These are phyloP conservation scores for Cynoglossus semilaevis DNA, from an alignment of 2,113 vertebrate genomes.

Conservation along the genomic window DNA sequence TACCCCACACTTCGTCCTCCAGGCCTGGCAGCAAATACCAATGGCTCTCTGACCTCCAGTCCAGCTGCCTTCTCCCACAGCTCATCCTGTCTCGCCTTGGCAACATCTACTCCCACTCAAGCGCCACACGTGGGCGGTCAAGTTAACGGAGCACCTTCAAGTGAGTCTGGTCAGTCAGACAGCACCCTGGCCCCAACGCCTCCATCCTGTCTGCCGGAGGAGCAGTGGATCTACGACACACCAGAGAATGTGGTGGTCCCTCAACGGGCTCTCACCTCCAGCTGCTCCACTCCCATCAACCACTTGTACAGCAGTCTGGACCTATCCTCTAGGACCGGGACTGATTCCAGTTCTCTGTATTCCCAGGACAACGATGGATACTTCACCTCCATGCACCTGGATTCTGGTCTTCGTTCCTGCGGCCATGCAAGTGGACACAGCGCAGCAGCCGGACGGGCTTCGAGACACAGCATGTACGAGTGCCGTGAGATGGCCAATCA, in stretches of 20 bases:
- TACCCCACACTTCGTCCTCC: slow-evolving; percentile 56
- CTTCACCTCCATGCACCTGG: slow-evolving; percentile 80
- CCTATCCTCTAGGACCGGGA: slow-evolving; percentile 74
- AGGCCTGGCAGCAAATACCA: slow-evolving; percentile 40
- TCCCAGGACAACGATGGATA: slow-evolving; percentile 86
- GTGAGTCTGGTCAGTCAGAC: slow-evolving; percentile 80
- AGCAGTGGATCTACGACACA: slow-evolving; percentile 82
- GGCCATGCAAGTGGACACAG: slow-evolving; percentile 64
- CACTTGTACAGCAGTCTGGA: slow-evolving; percentile 87
- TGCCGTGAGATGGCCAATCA: slow-evolving; percentile 74
- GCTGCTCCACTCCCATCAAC: slow-evolving; percentile 82
- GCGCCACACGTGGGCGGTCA: slow-evolving; percentile 40
- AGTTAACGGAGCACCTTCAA: slow-evolving; percentile 48
- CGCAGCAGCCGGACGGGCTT: slow-evolving; percentile 70
- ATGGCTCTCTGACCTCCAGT: slow-evolving; percentile 27
- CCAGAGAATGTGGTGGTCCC: slow-evolving; percentile 72
- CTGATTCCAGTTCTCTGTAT: slow-evolving; percentile 83
- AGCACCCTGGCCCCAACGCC: slow-evolving; percentile 61
- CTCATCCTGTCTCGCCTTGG: slow-evolving; percentile 52
- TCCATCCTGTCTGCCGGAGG: slow-evolving; percentile 58
- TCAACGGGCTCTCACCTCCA: slow-evolving; percentile 75
- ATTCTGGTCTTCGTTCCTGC: slow-evolving; percentile 77
- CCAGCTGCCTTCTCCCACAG: slow-evolving; percentile 58
- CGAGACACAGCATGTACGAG: slow-evolving; percentile 86
- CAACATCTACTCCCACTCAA: slow-evolving; percentile 54